Percentiles rank a stretch among this genome's conserved stretches.
phyloP scores from a whole-genome alignment of 2,888 invertebrate species.

The Dasysyrphus albostriatus region DNA sequence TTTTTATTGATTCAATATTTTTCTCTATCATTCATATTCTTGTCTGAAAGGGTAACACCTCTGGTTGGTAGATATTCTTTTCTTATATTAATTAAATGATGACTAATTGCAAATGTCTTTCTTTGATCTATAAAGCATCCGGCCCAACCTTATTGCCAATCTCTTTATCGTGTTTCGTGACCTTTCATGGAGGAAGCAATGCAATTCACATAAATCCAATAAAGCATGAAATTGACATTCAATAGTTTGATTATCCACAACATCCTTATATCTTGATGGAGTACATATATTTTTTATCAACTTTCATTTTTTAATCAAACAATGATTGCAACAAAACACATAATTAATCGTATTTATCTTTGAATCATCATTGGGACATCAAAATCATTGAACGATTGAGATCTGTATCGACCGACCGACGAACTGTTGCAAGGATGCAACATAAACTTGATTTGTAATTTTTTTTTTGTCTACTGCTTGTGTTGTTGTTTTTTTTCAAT shows the following conservation, averaged over 20 bases:
- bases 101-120: not conserved
- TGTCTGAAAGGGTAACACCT: no score
- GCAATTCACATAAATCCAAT: not conserved
- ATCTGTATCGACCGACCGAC: slow-evolving; percentile 28
- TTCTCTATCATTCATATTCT: no score
- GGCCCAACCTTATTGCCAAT: slow-evolving; percentile 1
- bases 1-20: no score
- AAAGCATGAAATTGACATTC: not conserved
- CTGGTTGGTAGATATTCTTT: no score
- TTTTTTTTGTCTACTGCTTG: slow-evolving; percentile 1
- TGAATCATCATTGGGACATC: slow-evolving; percentile 51
- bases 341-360: slow-evolving; percentile 53
- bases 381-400: slow-evolving; percentile 44
- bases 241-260: not conserved
- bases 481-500: slow-evolving; percentile 22
- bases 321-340: slow-evolving; percentile 46
- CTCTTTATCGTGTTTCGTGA: not conserved
- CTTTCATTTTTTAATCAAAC: slow-evolving; percentile 53
- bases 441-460: slow-evolving; percentile 48
- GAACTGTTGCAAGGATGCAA: slow-evolving; percentile 51
- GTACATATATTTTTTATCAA: not conserved
- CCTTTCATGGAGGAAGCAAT: not conserved
- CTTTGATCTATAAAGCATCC: not conserved
- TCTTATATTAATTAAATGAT: not conserved
- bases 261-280: not conserved